Conservation (phyloP, 2,888 invertebrate species). For the Drosophila austrosaltans region DNA sequence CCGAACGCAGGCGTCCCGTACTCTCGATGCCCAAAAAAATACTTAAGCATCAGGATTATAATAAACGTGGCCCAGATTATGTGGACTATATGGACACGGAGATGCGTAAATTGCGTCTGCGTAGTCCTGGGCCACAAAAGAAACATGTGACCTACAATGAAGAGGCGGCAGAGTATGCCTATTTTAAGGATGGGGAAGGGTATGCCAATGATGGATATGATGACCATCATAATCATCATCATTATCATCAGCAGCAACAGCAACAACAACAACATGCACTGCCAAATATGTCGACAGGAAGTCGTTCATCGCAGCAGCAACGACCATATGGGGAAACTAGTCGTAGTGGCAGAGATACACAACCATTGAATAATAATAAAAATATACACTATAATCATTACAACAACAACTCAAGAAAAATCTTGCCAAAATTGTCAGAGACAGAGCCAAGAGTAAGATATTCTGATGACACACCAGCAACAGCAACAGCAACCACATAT, state of each 20-base stretch:
- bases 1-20: not conserved
- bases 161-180: constrained; percentile 67
- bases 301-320: constrained; percentile 48
- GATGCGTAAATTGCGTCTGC: constrained; percentile 63
- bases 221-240: constrained; percentile 28
- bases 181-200: constrained; percentile 50
- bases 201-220: constrained; percentile 37
- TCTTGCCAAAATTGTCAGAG: constrained; percentile 68
- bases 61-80: not conserved
- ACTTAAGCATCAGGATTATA: constrained; percentile 50
- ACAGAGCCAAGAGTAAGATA: constrained; percentile 39
- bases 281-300: constrained; percentile 76
- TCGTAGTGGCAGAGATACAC: constrained; percentile 45
- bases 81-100: constrained; percentile 58
- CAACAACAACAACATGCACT: constrained; percentile 18
- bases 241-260: constrained; percentile 30
- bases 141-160: constrained; percentile 75
- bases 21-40: constrained; percentile 61
- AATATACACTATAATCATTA: constrained; percentile 56
- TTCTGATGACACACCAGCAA: constrained; percentile 52
- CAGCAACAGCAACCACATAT: constrained; percentile 24
- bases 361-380: constrained; percentile 70
- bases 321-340: constrained; percentile 73
- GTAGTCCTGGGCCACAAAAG: constrained; percentile 54
- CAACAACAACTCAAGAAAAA: constrained; percentile 62